phyloP scores from a whole-genome alignment of 2,888 invertebrate genomes.

The Apamea sordens region DNA sequence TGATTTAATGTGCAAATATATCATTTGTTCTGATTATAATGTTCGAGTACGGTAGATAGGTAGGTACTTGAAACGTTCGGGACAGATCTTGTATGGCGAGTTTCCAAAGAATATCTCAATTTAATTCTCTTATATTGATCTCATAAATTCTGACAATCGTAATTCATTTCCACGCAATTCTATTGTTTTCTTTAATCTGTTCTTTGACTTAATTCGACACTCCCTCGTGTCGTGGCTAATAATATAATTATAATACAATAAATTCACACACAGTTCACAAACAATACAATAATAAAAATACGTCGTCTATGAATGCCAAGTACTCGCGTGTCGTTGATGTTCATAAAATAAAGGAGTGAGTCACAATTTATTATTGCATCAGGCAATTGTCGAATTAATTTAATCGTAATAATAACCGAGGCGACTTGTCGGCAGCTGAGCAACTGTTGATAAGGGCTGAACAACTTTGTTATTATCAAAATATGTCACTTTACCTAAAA shows the following conservation, averaged over 20 bases:
- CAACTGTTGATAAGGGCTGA: constrained; percentile 82
- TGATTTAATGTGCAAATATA: constrained; percentile 68
- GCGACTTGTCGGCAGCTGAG: constrained; percentile 79
- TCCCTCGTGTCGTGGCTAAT: constrained; percentile 26
- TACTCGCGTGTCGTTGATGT: constrained; percentile 59
- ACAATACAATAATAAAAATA: constrained; percentile 64
- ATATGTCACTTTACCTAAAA: constrained; percentile 57
- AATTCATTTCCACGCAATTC: not conserved
- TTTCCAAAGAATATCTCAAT: constrained; percentile 55
- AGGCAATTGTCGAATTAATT: constrained; percentile 78
- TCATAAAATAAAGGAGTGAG: constrained; percentile 57
- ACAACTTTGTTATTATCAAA: constrained; percentile 79
- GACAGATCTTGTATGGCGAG: constrained; percentile 59
- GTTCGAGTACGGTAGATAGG: constrained; percentile 1
- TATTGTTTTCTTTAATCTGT: constrained; percentile 18
- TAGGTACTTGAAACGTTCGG: constrained; percentile 30
- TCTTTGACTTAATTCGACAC: constrained; percentile 19
- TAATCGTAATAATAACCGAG: constrained; percentile 72
- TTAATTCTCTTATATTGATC: not conserved
- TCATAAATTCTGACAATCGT: not conserved
- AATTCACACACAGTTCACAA: constrained; percentile 49
- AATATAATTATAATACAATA: constrained; percentile 34
- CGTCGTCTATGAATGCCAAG: constrained; percentile 59
- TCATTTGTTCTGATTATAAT: constrained; percentile 62
- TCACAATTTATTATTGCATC: constrained; percentile 75